Base-by-base conservation (phyloP, 2,888 invertebrate genomes). In the Ichneumoninae sp. region DNA sequence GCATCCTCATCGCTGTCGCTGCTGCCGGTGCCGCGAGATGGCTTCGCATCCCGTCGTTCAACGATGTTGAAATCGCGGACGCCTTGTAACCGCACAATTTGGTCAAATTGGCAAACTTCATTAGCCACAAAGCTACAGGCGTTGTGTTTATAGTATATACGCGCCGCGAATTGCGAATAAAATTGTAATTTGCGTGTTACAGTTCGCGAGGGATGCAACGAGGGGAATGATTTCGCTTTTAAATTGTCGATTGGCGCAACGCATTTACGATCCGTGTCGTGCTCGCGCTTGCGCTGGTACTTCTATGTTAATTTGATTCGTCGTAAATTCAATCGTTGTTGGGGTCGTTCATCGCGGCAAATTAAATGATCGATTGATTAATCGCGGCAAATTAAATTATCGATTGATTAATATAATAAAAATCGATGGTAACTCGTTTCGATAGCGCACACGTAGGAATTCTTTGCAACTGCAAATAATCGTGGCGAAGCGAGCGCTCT, bases 81-180 rank as follows among this genome's bases (percentile, higher is more conserved):
- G 78, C 74, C 79, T 77, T 71, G 73, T 63, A 73, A 79, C 79
- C 79, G 70, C 80, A 82, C 83, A 85, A 82, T 87, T 81, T 82
- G 60, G 36, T 71, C 70, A 80, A 87, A 83, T 85, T 86, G 82
- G 66, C 80, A 79, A 87, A 87, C 81, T 79, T 83, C 73, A 81
- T 87, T 87, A 82, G 66, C 52, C 65, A 57, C 10, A 16, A 68
- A 50, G 60, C 60, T 19, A 36, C 10, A 19, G 30, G 52, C 70
- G 47, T 19, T 50, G 57, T 36, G 69, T 70, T 26, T 44, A 47
- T 19, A 47, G 22, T 63, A n/a, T 57, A 57, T 63, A 78, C 60
- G 68, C 36, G 69, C 30, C 16, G 65, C 4, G 75, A 36, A 75
- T 74, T 44, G 66, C 66, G 33, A 22, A 63, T 40, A 33, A 75